Conservation (phyloP, 64 coral and sea anemone genomes). For the Montipora cactus region DNA sequence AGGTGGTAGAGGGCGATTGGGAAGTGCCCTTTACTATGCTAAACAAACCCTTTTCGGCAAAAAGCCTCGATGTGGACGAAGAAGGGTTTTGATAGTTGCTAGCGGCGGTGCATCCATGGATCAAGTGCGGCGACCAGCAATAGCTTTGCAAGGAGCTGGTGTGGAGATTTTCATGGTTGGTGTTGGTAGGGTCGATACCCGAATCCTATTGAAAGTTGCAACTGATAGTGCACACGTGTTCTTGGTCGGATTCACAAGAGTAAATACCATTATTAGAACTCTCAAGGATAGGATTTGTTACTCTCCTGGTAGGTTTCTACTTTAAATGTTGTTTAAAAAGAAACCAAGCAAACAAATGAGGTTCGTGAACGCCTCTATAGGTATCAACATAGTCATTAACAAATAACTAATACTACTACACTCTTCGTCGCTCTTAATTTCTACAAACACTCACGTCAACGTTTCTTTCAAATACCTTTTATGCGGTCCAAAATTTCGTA, state of each 20-base stretch:
- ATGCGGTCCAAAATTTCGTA: too few relatives aligned
- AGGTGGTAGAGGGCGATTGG: conserved; percentile 13
- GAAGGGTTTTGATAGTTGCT: conserved; percentile 13
- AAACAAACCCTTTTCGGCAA: conserved; percentile 23
- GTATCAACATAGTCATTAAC: too few relatives aligned
- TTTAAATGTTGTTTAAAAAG: too few relatives aligned
- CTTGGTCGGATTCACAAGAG: background rate
- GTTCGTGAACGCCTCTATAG: too few relatives aligned
- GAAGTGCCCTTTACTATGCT: conserved; percentile 13
- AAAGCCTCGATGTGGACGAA: conserved; percentile 37
- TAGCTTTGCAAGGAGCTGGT: conserved; percentile 19
- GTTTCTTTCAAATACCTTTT: too few relatives aligned
- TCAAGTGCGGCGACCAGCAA: conserved; percentile 23
- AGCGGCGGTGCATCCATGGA: conserved; percentile 7
- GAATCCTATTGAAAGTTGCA: background rate
- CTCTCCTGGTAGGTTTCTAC: conserved; percentile 39
- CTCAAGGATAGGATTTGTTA: conserved; percentile 58
- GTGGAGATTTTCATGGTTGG: conserved; percentile 43
- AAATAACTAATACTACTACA: too few relatives aligned
- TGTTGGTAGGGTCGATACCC: background rate
- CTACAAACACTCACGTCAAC: too few relatives aligned
- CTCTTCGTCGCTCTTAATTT: too few relatives aligned
- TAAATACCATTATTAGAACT: background rate
- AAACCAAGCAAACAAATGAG: too few relatives aligned
- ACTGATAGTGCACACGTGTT: conserved; percentile 40